Base-by-base conservation (phyloP, 2,888 invertebrate genomes). In the Laothoe populi region DNA sequence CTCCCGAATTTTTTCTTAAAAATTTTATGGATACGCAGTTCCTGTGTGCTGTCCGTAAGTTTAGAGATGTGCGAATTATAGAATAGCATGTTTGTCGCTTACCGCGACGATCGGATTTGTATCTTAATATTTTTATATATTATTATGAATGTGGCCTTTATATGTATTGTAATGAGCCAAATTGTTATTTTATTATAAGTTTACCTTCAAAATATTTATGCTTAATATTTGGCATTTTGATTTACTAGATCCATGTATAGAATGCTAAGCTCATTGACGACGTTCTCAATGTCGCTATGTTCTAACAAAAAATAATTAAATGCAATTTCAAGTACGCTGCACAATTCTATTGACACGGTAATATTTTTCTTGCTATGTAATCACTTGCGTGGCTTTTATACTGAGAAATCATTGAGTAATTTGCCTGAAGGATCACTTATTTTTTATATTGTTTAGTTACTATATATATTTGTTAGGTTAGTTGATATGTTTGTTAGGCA, bases 181-280 rank as follows among this genome's bases (percentile, higher is more conserved):
- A 49, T 49, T 49, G 31, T 49, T 49, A 45, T 31, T 49, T 16
- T 49, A n/a, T 49, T 49, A 49, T 49, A 49, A 49, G 8, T 49
- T 31, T 49, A 49, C 49, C 31, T 49, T 49, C 16, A 49, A 31
- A 31, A 49, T 49, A 26, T 48, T 13, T n/a, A 26, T 16, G 13
- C 13, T 31, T 10, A 1, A 26, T 24, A 8, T 49, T 26, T 16
- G n/a, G 13, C 3, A 13, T 48, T 48, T 11, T 23, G 24, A n/a
- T 48, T 4, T 7, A 49, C 11, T 21, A 45, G 1, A 45, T 21
- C 21, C 21, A 45, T 45, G 16, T 31, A 42, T 16, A 16, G 42
- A 16, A 16, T 24, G 16, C 1, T 31, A 19, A 10, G n/a, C 26
- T 31, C 16, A 16, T n/a, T 13, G 24, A n/a, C n/a, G 7, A 49